Base-by-base conservation (phyloP, 2,113 vertebrate species). In the Pyrgilauda ruficollis region DNA sequence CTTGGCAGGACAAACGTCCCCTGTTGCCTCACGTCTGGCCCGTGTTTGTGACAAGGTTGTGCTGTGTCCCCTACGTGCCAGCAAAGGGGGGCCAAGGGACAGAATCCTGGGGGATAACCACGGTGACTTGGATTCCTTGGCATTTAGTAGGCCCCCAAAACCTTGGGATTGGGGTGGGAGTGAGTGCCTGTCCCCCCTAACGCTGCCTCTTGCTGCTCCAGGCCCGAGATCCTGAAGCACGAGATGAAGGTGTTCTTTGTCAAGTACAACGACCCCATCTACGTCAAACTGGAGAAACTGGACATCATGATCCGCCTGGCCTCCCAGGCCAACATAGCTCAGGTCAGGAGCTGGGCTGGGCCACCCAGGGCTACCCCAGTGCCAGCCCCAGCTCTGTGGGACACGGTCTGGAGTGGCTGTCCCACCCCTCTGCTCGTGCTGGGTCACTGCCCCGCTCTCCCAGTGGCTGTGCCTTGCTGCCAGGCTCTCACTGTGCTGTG, bases 161-260 rank as follows among this genome's bases (percentile, higher is more conserved):
- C 41, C 67, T 68, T 22, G 41, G 30, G 22, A 16, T 6, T 49
- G 59, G 17, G 70, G 9, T 44, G 9, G 8, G 13, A 37, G 30
- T 0, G 16, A 37, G 33, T 1, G 0, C 3, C 1, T 8, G 6
- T 13, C 13, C 41, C 43, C 39, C 13, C 50, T 47, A 24, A 37
- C 8, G 0, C 27, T 64, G 44, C 74, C 47, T 56, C 59, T 84
- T 2, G 0, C 56, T 37, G 43, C 7, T 76, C 28, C 89, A 99
- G 99, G 78, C 99, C 99, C 0, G 99, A 99, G 97, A 99, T 99
- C 93, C 98, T 99, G 94, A 99, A 99, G 96, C 99, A 99, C 0
- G 99, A 99, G 97, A 99, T 99, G 99, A 99, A 99, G 94, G 99
- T 99, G 79, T 99, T 99, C 95, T 99, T 99, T 50, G 99, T 99